Conservation (phyloP, 2,888 invertebrate genomes). For the Mactromeris polynyma region DNA sequence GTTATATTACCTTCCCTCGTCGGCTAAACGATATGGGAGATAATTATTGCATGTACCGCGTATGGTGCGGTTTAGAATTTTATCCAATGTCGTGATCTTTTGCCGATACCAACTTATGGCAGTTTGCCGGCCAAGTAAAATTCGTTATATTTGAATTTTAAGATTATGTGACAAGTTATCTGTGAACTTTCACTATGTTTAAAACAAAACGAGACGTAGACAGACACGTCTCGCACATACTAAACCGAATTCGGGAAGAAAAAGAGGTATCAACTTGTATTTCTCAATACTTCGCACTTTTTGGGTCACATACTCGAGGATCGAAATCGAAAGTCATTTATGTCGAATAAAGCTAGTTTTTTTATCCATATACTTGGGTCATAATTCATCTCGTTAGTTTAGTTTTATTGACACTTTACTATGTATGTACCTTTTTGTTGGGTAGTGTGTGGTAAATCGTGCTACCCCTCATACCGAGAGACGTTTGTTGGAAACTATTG, state of each 20-base stretch:
- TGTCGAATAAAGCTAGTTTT: no score
- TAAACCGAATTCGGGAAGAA: constrained; percentile 79
- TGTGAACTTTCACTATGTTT: constrained; percentile 76
- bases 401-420: no score
- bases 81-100: constrained; percentile 34
- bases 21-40: no score
- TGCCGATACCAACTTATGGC: constrained; percentile 11
- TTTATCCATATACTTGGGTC: no score
- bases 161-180: not conserved
- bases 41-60: not conserved
- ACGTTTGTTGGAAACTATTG: no score
- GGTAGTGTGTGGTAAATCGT: no score
- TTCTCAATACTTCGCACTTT: constrained; percentile 34
- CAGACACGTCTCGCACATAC: constrained; percentile 82
- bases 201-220: constrained; percentile 85
- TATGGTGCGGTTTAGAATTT: constrained; percentile 21
- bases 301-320: no score
- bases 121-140: constrained; percentile 21
- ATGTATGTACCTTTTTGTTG: no score
- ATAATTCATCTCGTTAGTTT: no score
- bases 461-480: no score
- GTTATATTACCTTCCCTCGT: no score
- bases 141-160: constrained; percentile 21
- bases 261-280: constrained; percentile 80
- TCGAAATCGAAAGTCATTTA: constrained; percentile 15